Evolutionary conservation across 2,797 vertebrate genomes (phyloP).

Genomic region (Fringilla coelebs): DNA sequence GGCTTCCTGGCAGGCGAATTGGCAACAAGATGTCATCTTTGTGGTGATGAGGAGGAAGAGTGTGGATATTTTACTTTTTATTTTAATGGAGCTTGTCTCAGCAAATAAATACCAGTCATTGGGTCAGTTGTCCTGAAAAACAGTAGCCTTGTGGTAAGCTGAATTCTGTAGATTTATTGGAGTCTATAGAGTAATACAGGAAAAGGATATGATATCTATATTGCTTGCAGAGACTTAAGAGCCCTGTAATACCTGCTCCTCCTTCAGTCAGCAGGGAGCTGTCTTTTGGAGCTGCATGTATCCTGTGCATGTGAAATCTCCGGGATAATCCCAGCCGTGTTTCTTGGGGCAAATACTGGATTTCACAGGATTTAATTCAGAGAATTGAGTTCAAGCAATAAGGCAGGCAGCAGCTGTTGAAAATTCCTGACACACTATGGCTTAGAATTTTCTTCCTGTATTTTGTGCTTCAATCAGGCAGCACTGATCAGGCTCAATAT

Average conservation of each 20-base stretch:
- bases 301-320: neutral
- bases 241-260: neutral
- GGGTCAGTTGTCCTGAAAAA: neutral
- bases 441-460: neutral
- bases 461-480: neutral
- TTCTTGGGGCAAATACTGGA: constrained; percentile 10
- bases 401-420: neutral
- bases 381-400: neutral
- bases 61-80: neutral
- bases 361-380: neutral
- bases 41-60: neutral
- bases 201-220: constrained; percentile 20
- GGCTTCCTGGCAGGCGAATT: constrained; percentile 29
- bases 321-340: neutral
- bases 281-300: neutral
- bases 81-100: neutral
- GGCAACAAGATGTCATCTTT: constrained; percentile 35
- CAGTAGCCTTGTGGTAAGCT: constrained; percentile 49
- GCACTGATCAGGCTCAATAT: neutral
- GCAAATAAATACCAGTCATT: constrained; percentile 42
- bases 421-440: neutral
- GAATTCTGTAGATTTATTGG: constrained; percentile 28
- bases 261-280: constrained; percentile 3
- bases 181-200: constrained; percentile 2
- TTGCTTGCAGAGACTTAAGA: constrained; percentile 30